Evolutionary conservation across 2,888 invertebrate species (phyloP).

Genomic region (Tholera decimalis): DNA sequence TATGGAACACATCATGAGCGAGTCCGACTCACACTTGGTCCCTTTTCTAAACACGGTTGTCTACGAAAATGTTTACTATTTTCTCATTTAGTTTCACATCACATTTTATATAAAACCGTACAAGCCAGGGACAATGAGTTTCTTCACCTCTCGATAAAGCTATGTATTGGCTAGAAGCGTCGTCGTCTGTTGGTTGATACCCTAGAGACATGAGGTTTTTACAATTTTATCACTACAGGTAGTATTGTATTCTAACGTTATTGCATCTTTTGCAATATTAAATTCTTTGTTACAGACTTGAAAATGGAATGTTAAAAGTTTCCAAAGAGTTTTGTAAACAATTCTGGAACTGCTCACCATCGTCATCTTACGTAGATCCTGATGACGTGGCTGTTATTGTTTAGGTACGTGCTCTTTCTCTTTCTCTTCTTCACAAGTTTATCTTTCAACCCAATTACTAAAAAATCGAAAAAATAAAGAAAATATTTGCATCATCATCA

Average conservation of each 20-base stretch:
- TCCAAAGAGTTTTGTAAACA: too few species aligned
- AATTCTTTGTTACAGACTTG: neutral
- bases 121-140: slow-evolving; percentile 21
- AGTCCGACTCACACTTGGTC: too few species aligned
- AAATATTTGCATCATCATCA: too few species aligned
- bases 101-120: slow-evolving; percentile 1
- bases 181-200: neutral
- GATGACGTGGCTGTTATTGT: too few species aligned
- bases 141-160: slow-evolving; percentile 24
- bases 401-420: too few species aligned
- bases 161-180: neutral
- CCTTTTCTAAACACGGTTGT: neutral
- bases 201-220: slow-evolving; percentile 4
- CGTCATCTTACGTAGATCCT: too few species aligned
- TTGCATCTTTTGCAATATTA: too few species aligned
- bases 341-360: too few species aligned
- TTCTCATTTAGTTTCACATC: neutral
- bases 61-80: neutral
- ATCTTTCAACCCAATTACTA: too few species aligned
- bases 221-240: slow-evolving; percentile 1
- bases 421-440: too few species aligned
- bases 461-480: too few species aligned
- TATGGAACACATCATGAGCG: too few species aligned
- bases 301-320: neutral
- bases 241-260: neutral